Evolutionary conservation across 2,797 vertebrate species (phyloP), one percentile per base, ranked within the genome.

Genomic region (Myotis findleyi): DNA sequence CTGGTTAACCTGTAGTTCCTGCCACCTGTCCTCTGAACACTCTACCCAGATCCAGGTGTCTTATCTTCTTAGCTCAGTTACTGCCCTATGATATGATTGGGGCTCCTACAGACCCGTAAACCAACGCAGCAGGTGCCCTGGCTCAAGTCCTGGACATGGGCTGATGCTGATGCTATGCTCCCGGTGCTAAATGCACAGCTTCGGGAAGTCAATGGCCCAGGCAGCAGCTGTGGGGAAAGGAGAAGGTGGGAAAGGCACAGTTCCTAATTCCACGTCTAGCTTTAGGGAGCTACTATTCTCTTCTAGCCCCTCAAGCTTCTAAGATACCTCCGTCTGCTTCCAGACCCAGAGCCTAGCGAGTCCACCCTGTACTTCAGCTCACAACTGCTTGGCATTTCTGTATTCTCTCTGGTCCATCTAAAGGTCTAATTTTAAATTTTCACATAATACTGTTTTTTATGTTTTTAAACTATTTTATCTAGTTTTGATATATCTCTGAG

Each of bases 391-490:
- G 21, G 18, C 21, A 71, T n/a, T 51, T 53, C 41, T 44, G 11
- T 23, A 23, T 18, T 38, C 21, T 68, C 47, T 66, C 76, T 44
- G 25, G 16, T 68, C 68, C 51, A 91, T 47, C 7, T 27, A 83
- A 18, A 71, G 2, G 53, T 59, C 66, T 47, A 17, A 84, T 18
- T 91, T 94, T 41, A 80, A 73, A 49, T 71, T 38, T 92, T 82
- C 21, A 68, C 7, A n/a, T 33, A 36, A 55, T 17, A 16, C 7
- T 76, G 17, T 21, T 62, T 69, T n/a, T 36, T 49, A 30, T 53
- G 6, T 71, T 69, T 57, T 49, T 33, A 53, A 93, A 89, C 59
- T 68, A 77, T 62, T 33, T 89, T 76, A 64, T 49, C n/a, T 47
- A 44, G 20, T 27, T 77, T 91, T 87, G 44, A 83, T 33, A 64